Percentiles rank a stretch among this genome's conserved stretches.
phyloP scores from a whole-genome alignment of 2,113 vertebrate species.

The Porphyrio hochstetteri region DNA sequence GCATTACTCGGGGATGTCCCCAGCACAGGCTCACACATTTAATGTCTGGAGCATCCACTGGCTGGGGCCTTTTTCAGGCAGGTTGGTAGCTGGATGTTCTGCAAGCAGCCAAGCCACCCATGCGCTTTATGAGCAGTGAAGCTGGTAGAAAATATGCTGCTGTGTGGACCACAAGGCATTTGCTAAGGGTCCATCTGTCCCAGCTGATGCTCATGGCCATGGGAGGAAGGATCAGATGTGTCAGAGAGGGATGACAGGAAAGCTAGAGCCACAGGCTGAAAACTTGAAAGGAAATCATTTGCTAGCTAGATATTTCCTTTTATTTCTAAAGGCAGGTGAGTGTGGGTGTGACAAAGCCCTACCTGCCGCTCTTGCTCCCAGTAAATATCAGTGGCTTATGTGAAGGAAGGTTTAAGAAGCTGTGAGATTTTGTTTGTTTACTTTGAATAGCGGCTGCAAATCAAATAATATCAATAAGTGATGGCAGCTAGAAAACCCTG shows the following conservation, averaged over 20 bases:
- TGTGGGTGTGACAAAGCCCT: background rate
- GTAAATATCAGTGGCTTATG: slow-evolving; percentile 25
- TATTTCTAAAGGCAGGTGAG: background rate
- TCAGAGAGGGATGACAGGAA: background rate
- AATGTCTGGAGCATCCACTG: background rate
- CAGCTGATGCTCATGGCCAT: background rate
- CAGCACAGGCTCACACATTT: background rate
- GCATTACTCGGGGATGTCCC: background rate
- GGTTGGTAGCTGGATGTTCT: background rate
- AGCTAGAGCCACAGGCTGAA: background rate
- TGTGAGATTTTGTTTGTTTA: slow-evolving; percentile 58
- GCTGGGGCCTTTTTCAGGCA: background rate
- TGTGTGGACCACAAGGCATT: background rate
- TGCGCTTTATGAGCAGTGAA: background rate
- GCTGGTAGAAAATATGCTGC: background rate
- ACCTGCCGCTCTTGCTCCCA: background rate
- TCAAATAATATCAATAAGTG: slow-evolving; percentile 67
- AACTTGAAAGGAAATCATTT: background rate
- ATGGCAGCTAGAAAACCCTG: background rate
- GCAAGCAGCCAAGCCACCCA: background rate
- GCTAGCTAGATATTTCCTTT: background rate
- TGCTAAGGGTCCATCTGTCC: background rate
- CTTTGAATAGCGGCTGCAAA: slow-evolving; percentile 33
- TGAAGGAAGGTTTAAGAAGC: slow-evolving; percentile 42
- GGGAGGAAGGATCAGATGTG: background rate